phyloP scores from a whole-genome alignment of 2,797 vertebrate genomes.

The Lagodon rhomboides region DNA sequence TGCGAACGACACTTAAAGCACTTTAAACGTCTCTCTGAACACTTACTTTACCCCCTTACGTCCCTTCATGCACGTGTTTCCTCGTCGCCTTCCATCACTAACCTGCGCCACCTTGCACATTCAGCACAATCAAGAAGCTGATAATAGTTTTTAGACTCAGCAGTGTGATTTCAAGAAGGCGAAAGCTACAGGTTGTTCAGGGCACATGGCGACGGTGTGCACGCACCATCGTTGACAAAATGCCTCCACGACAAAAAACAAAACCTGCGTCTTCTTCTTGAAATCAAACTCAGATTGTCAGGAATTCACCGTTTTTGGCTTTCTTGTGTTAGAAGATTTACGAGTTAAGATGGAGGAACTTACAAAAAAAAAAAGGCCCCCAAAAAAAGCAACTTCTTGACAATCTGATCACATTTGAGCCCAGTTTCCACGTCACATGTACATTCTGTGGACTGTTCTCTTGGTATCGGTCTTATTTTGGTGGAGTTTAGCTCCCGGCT shows the following conservation, averaged over 20 bases:
- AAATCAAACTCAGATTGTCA: constrained; percentile 7
- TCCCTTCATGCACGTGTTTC: neutral
- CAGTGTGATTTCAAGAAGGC: constrained; percentile 1
- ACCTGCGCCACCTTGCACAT: constrained; percentile 2
- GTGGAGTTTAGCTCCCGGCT: constrained; percentile 16
- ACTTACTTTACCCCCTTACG: constrained; percentile 8
- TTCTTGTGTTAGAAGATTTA: neutral
- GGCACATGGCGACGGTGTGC: constrained; percentile 16
- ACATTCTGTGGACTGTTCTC: constrained; percentile 65
- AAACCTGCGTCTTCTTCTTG: neutral
- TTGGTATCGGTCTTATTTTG: constrained; percentile 43
- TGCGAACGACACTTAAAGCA: constrained; percentile 70
- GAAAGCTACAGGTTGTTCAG: rapidly evolving
- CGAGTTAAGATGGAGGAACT: neutral
- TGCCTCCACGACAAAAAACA: neutral
- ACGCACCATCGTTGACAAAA: constrained; percentile 13
- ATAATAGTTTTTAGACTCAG: constrained; percentile 25
- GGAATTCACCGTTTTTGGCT: neutral
- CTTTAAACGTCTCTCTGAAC: constrained; percentile 17
- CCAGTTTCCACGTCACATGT: constrained; percentile 4
- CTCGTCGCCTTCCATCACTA: neutral
- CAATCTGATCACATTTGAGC: constrained; percentile 1
- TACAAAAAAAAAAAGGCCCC: neutral
- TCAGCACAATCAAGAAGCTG: constrained; percentile 55
- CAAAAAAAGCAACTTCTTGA: neutral